A percentile compares a stretch with the other conserved stretches of the same genome.
Conservation (phyloP, 2,888 invertebrate species). For the Agapostemon virescens region DNA sequence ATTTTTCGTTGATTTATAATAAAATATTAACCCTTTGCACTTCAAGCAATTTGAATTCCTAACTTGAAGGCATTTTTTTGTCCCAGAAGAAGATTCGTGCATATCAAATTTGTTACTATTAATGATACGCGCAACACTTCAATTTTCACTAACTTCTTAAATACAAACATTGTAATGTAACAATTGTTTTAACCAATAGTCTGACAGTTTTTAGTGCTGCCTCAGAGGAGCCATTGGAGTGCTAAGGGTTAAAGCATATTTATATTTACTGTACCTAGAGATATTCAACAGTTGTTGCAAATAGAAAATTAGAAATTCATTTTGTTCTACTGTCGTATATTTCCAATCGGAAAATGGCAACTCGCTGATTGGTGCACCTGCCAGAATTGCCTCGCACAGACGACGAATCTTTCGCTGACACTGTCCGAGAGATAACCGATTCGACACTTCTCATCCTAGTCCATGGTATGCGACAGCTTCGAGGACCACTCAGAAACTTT, state of each 20-base stretch:
- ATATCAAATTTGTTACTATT: too few species aligned
- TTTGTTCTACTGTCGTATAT: not conserved
- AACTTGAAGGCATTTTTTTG: too few species aligned
- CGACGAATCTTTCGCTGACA: not conserved
- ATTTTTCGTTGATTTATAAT: not conserved
- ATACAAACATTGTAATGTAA: too few species aligned
- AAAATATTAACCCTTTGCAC: too few species aligned
- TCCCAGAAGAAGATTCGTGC: too few species aligned
- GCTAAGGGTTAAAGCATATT: not conserved
- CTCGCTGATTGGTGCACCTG: not conserved
- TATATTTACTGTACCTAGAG: not conserved
- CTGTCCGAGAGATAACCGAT: not conserved
- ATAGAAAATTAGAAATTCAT: not conserved
- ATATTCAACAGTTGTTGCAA: not conserved
- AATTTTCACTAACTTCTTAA: too few species aligned
- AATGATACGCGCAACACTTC: too few species aligned
- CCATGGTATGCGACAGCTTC: not conserved
- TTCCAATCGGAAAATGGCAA: not conserved
- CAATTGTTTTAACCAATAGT: too few species aligned
- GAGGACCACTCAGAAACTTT: not conserved
- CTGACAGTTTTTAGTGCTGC: too few species aligned
- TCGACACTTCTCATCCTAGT: conserved; percentile 2
- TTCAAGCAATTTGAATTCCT: too few species aligned
- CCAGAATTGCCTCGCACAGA: not conserved
- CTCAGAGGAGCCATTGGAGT: too few species aligned